A percentile compares a stretch with the other conserved stretches of the same genome.
Conservation (phyloP, 1,140 invertebrate genomes). For the Ganaspis sp. region DNA sequence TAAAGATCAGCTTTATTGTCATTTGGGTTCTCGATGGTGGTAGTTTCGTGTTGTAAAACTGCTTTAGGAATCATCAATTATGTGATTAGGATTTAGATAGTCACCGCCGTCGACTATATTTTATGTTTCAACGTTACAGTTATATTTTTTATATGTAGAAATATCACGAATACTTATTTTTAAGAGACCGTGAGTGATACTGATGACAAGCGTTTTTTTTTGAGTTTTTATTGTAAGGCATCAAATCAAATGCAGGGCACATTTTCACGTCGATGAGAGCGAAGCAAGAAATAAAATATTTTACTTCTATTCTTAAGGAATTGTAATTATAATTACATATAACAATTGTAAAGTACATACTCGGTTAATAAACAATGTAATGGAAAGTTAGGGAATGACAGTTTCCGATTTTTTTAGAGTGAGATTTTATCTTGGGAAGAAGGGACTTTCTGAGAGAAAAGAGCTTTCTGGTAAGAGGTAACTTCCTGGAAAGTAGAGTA, state of each 20-base stretch:
- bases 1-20: neutral
- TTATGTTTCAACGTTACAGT: slow-evolving; percentile 27
- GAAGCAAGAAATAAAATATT: slow-evolving; percentile 6
- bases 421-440: slow-evolving; percentile 20
- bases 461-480: slow-evolving; percentile 57
- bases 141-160: slow-evolving; percentile 24
- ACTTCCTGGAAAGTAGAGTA: slow-evolving; percentile 47
- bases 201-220: neutral
- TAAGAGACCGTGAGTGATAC: slow-evolving; percentile 5
- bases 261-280: neutral
- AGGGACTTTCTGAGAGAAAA: slow-evolving; percentile 35
- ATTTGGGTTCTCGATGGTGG: neutral
- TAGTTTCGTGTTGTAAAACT: slow-evolving; percentile 11
- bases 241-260: slow-evolving; percentile 1
- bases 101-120: slow-evolving; percentile 22
- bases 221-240: neutral
- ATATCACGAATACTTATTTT: slow-evolving; percentile 16
- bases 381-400: neutral
- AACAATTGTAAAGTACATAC: slow-evolving; percentile 12
- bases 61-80: neutral
- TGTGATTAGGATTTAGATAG: slow-evolving; percentile 23
- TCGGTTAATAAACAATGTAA: slow-evolving; percentile 22
- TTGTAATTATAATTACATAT: neutral
- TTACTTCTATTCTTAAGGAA: slow-evolving; percentile 18
- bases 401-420: slow-evolving; percentile 71